Percentiles rank a stretch among this genome's conserved stretches.
These are phyloP conservation scores for Anneissia japonica DNA, from an alignment of 35 echinoderm and acorn worm genomes.

Conservation along the genomic window DNA sequence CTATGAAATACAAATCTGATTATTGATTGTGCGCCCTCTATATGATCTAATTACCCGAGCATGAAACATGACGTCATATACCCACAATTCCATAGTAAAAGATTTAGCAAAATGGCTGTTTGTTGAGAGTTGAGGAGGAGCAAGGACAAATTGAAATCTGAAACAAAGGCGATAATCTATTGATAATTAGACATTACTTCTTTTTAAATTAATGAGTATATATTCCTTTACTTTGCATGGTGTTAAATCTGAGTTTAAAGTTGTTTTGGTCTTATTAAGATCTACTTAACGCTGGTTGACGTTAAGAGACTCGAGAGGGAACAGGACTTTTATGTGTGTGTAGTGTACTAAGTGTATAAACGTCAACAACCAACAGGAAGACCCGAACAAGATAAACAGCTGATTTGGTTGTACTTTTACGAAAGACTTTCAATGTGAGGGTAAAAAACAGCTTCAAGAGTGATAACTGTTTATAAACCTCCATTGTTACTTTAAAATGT, in stretches of 20 bases:
- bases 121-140: neutral
- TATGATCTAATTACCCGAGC: no score
- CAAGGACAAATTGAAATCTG: neutral
- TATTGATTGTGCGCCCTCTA: no score
- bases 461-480: neutral
- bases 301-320: neutral
- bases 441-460: neutral
- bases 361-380: neutral
- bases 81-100: neutral
- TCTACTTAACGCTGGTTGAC: neutral
- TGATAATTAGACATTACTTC: neutral
- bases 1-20: no score
- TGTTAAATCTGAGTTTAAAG: neutral
- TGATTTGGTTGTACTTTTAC: neutral
- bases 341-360: no score
- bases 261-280: neutral
- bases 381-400: neutral
- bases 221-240: neutral
- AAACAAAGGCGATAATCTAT: neutral
- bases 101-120: neutral
- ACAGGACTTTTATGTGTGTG: no score
- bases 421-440: neutral
- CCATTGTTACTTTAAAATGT: neutral
- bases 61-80: neutral
- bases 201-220: neutral